Evolutionary conservation across 1,140 invertebrate genomes (phyloP).

Genomic region (Penaeus chinensis): DNA sequence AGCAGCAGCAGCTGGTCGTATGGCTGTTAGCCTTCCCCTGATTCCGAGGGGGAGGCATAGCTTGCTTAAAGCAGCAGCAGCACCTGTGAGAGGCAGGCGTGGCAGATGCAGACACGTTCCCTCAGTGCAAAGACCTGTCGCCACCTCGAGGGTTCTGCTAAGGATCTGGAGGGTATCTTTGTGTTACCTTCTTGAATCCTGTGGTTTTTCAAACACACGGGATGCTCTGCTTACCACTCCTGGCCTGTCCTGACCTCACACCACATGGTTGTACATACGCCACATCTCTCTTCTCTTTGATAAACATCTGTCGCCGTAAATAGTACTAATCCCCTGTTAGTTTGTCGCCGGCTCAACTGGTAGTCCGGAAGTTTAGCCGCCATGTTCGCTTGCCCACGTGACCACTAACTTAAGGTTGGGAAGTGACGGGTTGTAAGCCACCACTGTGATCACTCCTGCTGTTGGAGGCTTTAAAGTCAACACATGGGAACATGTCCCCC

Average conservation of each 20-base stretch:
- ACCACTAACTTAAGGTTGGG: slow-evolving; percentile 32
- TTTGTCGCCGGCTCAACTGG: slow-evolving; percentile 32
- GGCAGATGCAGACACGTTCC: slow-evolving; percentile 4
- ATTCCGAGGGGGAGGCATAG: slow-evolving; percentile 10
- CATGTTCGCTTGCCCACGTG: slow-evolving; percentile 6
- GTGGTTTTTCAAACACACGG: not conserved
- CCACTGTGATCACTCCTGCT: slow-evolving; percentile 29
- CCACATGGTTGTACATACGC: slow-evolving; percentile 40
- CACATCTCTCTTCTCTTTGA: slow-evolving; percentile 22
- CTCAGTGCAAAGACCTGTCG: no score
- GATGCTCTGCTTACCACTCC: not conserved
- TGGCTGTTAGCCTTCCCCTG: slow-evolving; percentile 12
- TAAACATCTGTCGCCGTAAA: slow-evolving; percentile 27
- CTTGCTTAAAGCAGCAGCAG: slow-evolving; percentile 25
- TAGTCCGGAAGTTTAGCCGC: not conserved
- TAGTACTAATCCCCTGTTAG: slow-evolving; percentile 42
- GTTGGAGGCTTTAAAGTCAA: slow-evolving; percentile 29
- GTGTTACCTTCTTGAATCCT: not conserved
- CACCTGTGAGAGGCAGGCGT: slow-evolving; percentile 29
- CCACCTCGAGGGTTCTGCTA: no score
- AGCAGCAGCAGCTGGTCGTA: slow-evolving; percentile 29
- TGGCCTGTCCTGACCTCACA: slow-evolving; percentile 28
- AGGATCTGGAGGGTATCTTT: not conserved
- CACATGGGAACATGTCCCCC: slow-evolving; percentile 25
- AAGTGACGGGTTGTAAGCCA: slow-evolving; percentile 28